These are phyloP conservation scores for Artemisiospiza belli DNA, from an alignment of 2,113 vertebrate species.

Conservation along the genomic window DNA sequence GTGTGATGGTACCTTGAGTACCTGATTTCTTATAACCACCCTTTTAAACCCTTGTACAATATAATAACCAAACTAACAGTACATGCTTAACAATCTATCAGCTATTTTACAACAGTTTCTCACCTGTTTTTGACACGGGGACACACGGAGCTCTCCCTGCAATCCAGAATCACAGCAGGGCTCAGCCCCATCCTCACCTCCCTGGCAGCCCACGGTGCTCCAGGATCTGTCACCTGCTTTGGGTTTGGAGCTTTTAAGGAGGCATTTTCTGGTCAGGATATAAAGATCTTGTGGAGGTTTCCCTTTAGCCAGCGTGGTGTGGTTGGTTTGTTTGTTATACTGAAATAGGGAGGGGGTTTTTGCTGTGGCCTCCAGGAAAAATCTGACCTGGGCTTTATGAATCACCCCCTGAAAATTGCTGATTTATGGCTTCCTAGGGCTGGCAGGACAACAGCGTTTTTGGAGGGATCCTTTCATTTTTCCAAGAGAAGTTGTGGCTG, in stretches of 20 bases:
- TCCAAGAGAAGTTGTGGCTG: not conserved
- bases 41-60: too few relatives aligned
- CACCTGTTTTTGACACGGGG: too few relatives aligned
- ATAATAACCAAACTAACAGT: too few relatives aligned
- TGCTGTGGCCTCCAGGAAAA: not conserved
- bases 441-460: fast-evolving
- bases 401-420: not conserved
- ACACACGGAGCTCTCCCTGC: not conserved
- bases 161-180: not conserved
- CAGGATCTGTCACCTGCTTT: not conserved
- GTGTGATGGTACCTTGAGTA: too few relatives aligned
- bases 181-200: not conserved
- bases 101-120: too few relatives aligned
- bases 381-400: not conserved
- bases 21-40: too few relatives aligned
- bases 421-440: not conserved
- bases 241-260: not conserved
- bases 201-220: not conserved
- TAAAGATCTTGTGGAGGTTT: fast-evolving
- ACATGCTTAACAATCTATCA: too few relatives aligned
- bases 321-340: not conserved
- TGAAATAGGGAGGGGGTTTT: not conserved
- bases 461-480: too few relatives aligned
- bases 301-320: not conserved
- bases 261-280: not conserved